A percentile compares a stretch with the other conserved stretches of the same genome.
Evolutionary conservation across 2,797 vertebrate genomes (phyloP).

Genomic region (Hoplostethus atlanticus): DNA sequence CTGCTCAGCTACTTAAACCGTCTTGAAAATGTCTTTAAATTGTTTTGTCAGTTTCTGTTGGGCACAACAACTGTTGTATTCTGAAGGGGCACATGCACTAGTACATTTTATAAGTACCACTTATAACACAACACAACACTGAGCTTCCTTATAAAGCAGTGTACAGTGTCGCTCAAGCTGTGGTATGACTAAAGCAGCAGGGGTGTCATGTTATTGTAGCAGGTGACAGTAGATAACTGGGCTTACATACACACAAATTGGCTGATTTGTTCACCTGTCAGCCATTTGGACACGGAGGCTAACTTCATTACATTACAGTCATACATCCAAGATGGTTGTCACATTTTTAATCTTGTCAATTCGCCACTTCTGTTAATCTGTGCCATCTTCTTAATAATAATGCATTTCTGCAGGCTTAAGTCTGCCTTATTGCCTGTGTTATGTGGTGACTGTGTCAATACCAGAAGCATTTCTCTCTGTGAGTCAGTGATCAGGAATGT

Average conservation of each 20-base stretch:
- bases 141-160: constrained; percentile 63
- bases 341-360: constrained; percentile 27
- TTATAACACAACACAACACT: constrained; percentile 26
- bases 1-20: constrained; percentile 49
- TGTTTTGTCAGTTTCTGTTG: constrained; percentile 39
- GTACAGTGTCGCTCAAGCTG: constrained; percentile 14
- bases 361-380: constrained; percentile 55
- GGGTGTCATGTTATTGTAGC: constrained; percentile 25
- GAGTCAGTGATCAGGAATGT: constrained; percentile 71
- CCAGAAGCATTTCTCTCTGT: constrained; percentile 61
- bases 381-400: constrained; percentile 51
- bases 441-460: constrained; percentile 57
- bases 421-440: constrained; percentile 53
- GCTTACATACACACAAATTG: constrained; percentile 11
- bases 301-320: background rate
- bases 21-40: constrained; percentile 29
- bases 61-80: constrained; percentile 15
- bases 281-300: constrained; percentile 16
- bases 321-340: constrained; percentile 21
- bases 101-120: constrained; percentile 2
- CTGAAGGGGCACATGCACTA: constrained; percentile 27
- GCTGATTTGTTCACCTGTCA: background rate
- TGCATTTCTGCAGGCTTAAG: constrained; percentile 49
- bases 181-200: constrained; percentile 33
- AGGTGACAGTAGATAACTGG: constrained; percentile 10